These are phyloP conservation scores for Phthorimaea operculella DNA, from an alignment of 1,140 invertebrate genomes.

Conservation along the genomic window DNA sequence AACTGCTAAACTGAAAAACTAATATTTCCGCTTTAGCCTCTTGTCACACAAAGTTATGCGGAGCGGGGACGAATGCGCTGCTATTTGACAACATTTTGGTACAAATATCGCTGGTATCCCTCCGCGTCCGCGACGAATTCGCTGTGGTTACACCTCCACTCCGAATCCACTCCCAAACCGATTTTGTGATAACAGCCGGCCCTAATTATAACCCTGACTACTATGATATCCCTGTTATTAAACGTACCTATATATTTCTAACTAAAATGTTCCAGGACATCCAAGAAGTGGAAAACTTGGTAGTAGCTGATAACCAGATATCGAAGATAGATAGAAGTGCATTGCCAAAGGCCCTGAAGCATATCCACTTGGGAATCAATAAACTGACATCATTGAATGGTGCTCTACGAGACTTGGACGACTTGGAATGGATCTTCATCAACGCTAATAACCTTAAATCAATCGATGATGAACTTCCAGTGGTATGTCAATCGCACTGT, in stretches of 20 bases:
- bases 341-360: constrained; percentile 72
- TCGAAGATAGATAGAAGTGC: constrained; percentile 74
- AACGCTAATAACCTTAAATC: constrained; percentile 79
- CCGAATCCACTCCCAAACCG: too few relatives aligned
- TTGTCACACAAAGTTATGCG: too few relatives aligned
- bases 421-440: constrained; percentile 80
- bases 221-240: background rate
- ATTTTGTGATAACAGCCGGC: too few relatives aligned
- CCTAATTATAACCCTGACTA: too few relatives aligned
- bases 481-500: constrained; percentile 36
- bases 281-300: constrained; percentile 73
- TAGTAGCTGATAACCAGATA: constrained; percentile 78
- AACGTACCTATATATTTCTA: background rate
- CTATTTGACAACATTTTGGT: too few relatives aligned
- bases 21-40: too few relatives aligned
- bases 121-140: too few relatives aligned
- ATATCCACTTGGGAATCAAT: constrained; percentile 79
- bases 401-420: constrained; percentile 74
- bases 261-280: constrained; percentile 68
- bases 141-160: too few relatives aligned
- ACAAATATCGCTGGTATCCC: too few relatives aligned
- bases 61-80: too few relatives aligned
- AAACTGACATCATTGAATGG: constrained; percentile 77
- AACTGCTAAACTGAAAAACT: too few relatives aligned
- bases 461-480: constrained; percentile 79